Evolutionary conservation across 1,140 invertebrate species (phyloP).

Genomic region (Apocrypta bakeri): DNA sequence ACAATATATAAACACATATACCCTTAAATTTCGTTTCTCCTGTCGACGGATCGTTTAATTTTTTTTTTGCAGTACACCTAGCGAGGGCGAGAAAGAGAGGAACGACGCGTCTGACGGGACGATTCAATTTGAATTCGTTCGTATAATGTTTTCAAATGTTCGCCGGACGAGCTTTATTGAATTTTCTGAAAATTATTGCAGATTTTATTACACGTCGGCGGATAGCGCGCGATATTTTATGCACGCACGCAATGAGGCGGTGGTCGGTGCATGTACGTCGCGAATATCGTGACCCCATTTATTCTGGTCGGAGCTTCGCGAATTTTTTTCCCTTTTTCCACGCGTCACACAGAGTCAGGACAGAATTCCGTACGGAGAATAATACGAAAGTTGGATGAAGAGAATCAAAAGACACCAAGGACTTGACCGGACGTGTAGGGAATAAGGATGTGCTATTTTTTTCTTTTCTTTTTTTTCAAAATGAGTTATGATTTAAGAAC

Average conservation of each 20-base stretch:
- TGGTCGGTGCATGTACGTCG: conserved; percentile 2
- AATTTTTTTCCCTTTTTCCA: not conserved
- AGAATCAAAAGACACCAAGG: conserved; percentile 13
- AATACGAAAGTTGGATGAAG: not conserved
- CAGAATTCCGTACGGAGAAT: not conserved
- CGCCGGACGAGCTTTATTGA: conserved; percentile 30
- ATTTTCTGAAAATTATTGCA: conserved; percentile 37
- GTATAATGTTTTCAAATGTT: conserved; percentile 28
- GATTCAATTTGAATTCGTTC: conserved; percentile 37
- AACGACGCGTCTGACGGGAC: not conserved
- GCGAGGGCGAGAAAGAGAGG: too few species aligned
- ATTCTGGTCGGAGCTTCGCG: conserved; percentile 9
- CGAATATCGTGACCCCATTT: conserved; percentile 41
- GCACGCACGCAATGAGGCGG: conserved; percentile 10
- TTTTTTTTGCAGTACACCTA: not conserved
- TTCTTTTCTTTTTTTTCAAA: not conserved
- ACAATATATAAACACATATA: not conserved
- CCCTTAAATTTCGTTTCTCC: too few species aligned
- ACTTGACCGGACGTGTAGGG: not conserved
- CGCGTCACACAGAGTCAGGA: not conserved
- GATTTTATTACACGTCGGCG: conserved; percentile 18
- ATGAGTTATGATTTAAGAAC: conserved; percentile 18
- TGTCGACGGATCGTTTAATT: too few species aligned
- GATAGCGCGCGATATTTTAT: conserved; percentile 28
- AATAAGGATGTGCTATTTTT: not conserved